Percentiles rank a stretch among this genome's conserved stretches.
phyloP scores from a whole-genome alignment of 1,140 invertebrate genomes.

The Leptonema lineaticorne region DNA sequence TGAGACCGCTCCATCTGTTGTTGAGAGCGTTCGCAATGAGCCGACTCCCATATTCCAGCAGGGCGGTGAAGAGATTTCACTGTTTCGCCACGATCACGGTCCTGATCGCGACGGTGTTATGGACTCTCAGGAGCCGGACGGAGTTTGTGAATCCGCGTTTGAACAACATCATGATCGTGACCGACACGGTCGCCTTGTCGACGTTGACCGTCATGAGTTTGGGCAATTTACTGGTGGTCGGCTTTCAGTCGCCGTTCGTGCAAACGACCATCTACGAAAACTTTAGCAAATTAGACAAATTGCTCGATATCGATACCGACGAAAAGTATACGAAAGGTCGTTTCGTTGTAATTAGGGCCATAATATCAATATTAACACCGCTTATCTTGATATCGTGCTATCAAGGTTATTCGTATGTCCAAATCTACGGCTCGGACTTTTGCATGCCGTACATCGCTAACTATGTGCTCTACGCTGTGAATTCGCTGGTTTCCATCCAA shows the following conservation, averaged over 20 bases:
- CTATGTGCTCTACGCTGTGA: conserved; percentile 25
- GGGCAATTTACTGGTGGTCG: neutral
- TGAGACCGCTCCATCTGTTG: neutral
- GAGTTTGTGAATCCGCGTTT: neutral
- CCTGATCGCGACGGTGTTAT: neutral
- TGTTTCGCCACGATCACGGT: neutral
- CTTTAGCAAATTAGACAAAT: neutral
- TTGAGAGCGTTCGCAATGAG: neutral
- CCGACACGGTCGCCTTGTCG: neutral
- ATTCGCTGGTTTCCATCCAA: conserved; percentile 20
- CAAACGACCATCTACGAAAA: neutral
- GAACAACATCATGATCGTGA: neutral
- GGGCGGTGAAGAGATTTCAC: neutral
- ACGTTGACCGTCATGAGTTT: neutral
- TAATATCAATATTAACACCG: neutral
- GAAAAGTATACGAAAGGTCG: neutral
- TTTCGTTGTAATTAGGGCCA: neutral
- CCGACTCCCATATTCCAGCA: neutral
- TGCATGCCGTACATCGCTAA: neutral
- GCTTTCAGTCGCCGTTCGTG: neutral
- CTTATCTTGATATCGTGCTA: neutral
- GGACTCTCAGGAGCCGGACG: neutral
- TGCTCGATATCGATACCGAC: neutral
- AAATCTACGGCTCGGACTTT: neutral
- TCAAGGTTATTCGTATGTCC: too few species aligned